phyloP scores from a whole-genome alignment of 1,140 invertebrate genomes.

The Nixonia krombeini region DNA sequence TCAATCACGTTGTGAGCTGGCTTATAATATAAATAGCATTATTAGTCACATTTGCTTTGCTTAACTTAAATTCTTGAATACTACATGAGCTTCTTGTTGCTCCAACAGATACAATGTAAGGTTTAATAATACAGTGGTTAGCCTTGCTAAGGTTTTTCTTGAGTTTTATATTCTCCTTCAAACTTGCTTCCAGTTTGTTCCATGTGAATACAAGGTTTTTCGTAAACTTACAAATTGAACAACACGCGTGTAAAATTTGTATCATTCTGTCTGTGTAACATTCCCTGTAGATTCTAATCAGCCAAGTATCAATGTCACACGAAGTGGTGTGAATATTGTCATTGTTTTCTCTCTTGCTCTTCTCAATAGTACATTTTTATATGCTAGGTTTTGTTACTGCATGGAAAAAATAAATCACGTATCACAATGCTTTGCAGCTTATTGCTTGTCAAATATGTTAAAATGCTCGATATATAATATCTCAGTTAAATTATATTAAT shows the following conservation, averaged over 20 bases:
- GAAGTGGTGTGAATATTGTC: constrained; percentile 1
- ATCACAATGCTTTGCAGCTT: constrained; percentile 46
- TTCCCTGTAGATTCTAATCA: constrained; percentile 11
- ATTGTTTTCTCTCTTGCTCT: constrained; percentile 1
- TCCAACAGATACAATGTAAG: constrained; percentile 36
- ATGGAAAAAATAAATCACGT: constrained; percentile 43
- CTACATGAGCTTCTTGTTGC: constrained; percentile 38
- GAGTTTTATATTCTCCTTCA: constrained; percentile 58
- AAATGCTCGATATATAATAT: background rate
- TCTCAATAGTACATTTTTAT: constrained; percentile 2
- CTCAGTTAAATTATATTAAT: background rate
- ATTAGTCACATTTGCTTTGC: constrained; percentile 57
- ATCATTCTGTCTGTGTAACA: constrained; percentile 16
- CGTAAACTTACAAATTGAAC: constrained; percentile 13
- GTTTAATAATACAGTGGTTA: constrained; percentile 47
- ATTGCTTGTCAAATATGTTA: constrained; percentile 26
- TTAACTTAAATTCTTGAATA: constrained; percentile 54
- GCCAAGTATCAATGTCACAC: background rate
- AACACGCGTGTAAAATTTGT: constrained; percentile 10
- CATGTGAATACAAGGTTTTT: constrained; percentile 65
- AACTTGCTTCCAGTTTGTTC: constrained; percentile 67
- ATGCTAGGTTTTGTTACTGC: constrained; percentile 31
- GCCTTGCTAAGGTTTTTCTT: constrained; percentile 53
- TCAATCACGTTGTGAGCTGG: constrained; percentile 50
- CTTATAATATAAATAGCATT: constrained; percentile 53